phyloP scores from a whole-genome alignment of 2,113 vertebrate species.

The Pseudopipra pipra region DNA sequence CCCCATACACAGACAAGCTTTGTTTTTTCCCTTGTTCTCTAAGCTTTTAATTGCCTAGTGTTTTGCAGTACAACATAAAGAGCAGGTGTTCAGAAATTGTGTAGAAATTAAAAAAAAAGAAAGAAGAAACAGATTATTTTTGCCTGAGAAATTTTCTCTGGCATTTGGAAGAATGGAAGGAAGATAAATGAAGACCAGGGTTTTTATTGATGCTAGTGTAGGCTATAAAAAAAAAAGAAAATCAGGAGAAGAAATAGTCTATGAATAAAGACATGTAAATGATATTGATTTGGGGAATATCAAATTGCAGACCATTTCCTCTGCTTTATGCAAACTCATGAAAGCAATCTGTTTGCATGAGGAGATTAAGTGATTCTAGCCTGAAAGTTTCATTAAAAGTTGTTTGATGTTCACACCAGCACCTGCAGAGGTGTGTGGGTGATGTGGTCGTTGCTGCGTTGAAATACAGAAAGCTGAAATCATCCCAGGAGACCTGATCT shows the following conservation, averaged over 20 bases:
- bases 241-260: not conserved
- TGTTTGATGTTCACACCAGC: not conserved
- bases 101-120: not conserved
- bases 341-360: not conserved
- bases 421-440: not conserved
- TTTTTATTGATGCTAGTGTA: not conserved
- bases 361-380: not conserved
- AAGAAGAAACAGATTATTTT: not conserved
- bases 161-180: not conserved
- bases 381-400: not conserved
- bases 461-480: not conserved
- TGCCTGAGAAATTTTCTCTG: not conserved
- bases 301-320: not conserved
- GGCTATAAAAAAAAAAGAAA: not conserved
- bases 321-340: not conserved
- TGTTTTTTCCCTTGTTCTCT: slow-evolving; percentile 39
- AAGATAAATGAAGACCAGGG: not conserved
- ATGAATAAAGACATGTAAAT: slow-evolving; percentile 1
- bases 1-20: not conserved
- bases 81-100: slow-evolving; percentile 58
- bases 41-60: slow-evolving; percentile 48
- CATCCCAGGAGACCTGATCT: not conserved
- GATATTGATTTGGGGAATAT: not conserved
- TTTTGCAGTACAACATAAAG: slow-evolving; percentile 47
- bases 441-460: not conserved